Base-by-base conservation (phyloP, 1,140 invertebrate species). In the Rhopalosiphum padi region DNA sequence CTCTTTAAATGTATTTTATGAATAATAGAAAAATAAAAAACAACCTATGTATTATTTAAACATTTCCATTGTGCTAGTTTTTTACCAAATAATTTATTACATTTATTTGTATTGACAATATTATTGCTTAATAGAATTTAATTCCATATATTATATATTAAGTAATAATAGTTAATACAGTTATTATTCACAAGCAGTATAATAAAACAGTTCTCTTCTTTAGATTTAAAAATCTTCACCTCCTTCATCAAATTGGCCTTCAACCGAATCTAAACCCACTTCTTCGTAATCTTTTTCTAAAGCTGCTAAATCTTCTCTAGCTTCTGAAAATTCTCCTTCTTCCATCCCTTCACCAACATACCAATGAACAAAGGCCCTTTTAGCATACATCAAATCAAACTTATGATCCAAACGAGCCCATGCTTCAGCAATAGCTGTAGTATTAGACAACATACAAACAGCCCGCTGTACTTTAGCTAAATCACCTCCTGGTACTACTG, bases 401-500 rank as follows among this genome's bases (percentile, higher is more conserved):
- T 98, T 98, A 94, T 96, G 96, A 94, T 97, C 96, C 23, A 97
- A 96, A 95, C 97, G 96, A 60, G 97, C 96, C 97, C 97, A 98
- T 41, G 97, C 98, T 95, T 99, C 98, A 95, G 96, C 96, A 93
- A 96, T 96, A 43, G 96, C 96, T 15, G 96, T 96, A 6, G 96
- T 96, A 95, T 96, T 96, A 85, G 95, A 96, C 94, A 98, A 95
- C 97, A 98, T 97, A 95, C 97, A 98, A 25, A 98, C 97, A 9
- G 97, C 97, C 93, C 97, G 96, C 95, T 97, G 97, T 21, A 98
- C 97, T 95, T 98, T 98, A 48, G 98, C 98, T 94, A 98, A 95
- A 95, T 98, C 97, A 95, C 97, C 97, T 94, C 96, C 98, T 94
- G 96, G 98, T 94, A 96, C 98, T 94, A 97, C 97, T 25, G 97